Evolutionary conservation across 2,888 invertebrate genomes (phyloP), one percentile per base, ranked within the genome.

Genomic region (Thyatira batis): DNA sequence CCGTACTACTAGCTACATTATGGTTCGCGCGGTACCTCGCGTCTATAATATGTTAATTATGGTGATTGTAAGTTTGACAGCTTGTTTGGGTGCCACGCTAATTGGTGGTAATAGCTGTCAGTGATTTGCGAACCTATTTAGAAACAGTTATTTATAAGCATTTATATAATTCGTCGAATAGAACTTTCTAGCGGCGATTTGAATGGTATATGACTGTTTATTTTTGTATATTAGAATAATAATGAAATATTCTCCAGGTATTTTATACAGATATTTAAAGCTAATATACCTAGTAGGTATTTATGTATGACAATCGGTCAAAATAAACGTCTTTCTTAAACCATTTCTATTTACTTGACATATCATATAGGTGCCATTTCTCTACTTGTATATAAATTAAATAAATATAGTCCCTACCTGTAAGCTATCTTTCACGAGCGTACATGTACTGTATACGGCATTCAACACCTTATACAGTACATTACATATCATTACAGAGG

Each of bases 51-150:
- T 48, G 51, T 49, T 58, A 58, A 58, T 58, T 33, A 52, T 50
- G 17, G 49, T 53, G 55, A 53, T 58, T 39, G 13, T 39, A 39
- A 39, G 39, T 39, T 53, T 20, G 46, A 58, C 50, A 55, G 55
- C 58, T 58, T 43, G 55, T 55, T 58, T 58, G 20, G 46, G 39
- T 39, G 39, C 39, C 39, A 43, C 27, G 23, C 33, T 58, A 55
- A 58, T 58, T 55, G 58, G 51, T 43, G 45, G 46, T 58, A 58
- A 58, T 55, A 45, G 58, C 20, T 21, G 53, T 49, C 52, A 49
- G 45, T 53, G 25, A 48, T 55, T 54, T 33, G 30, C 49, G 2
- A 28, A 44, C 33, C 23, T 45, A 33, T 48, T 45, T 46, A 45
- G 17, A n/a, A 17, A 39, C 39, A 39, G 17, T 39, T 17, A 39